phyloP scores from a whole-genome alignment of 2,888 invertebrate genomes.

The Ectemnius lituratus region DNA sequence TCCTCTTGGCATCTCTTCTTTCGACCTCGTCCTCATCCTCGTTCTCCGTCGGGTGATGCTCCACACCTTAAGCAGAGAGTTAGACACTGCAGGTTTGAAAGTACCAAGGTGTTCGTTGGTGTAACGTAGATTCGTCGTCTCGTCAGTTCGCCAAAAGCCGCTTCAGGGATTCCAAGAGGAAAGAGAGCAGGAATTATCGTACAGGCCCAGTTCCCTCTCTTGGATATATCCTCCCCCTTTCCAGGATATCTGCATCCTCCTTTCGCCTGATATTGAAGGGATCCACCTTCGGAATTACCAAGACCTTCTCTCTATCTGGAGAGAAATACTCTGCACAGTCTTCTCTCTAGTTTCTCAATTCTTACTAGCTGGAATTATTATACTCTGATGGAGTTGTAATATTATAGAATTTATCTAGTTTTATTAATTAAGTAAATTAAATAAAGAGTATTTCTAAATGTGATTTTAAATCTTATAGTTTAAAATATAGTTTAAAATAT shows the following conservation, averaged over 20 bases:
- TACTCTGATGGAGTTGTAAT: too few relatives aligned
- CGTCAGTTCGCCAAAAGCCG: constrained; percentile 22
- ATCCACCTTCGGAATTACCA: not conserved
- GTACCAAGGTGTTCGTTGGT: not conserved
- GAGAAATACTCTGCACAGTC: not conserved
- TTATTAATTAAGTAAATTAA: too few relatives aligned
- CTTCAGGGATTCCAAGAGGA: constrained; percentile 45
- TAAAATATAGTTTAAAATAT: too few relatives aligned
- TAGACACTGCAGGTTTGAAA: not conserved
- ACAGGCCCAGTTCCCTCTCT: constrained; percentile 18
- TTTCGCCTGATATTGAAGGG: not conserved
- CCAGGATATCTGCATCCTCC: constrained; percentile 13
- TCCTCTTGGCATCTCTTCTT: constrained; percentile 2
- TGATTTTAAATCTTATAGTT: too few relatives aligned
- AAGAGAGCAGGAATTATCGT: constrained; percentile 49
- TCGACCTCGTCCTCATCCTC: not conserved
- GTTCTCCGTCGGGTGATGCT: too few relatives aligned
- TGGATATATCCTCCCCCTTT: constrained; percentile 2
- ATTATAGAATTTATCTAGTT: too few relatives aligned
- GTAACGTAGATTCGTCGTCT: constrained; percentile 24
- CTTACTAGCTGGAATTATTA: too few relatives aligned
- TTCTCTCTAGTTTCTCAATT: not conserved
- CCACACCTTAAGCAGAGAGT: too few relatives aligned
- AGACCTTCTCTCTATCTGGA: constrained; percentile 1
- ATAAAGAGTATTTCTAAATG: too few relatives aligned